Evolutionary conservation across 1,140 invertebrate species (phyloP).

Genomic region (Drosophila takahashii): DNA sequence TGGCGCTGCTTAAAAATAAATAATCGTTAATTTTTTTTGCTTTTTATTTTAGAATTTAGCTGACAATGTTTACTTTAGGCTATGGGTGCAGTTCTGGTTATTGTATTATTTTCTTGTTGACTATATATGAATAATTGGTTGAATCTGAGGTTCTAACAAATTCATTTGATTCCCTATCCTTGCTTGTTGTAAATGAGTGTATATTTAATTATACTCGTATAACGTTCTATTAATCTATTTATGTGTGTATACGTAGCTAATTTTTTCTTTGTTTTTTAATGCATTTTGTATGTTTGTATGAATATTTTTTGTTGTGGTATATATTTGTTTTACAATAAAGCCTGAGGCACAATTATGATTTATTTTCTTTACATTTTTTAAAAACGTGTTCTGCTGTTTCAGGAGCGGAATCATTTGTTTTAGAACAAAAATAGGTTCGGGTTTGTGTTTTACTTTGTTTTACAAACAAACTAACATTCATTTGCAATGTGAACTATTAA

Average conservation of each 20-base stretch:
- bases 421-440: constrained; percentile 37
- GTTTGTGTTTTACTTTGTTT: constrained; percentile 68
- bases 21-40: constrained; percentile 7
- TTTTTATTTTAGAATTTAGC: constrained; percentile 27
- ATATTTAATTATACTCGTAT: constrained; percentile 69
- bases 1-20: constrained; percentile 33
- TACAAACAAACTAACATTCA: constrained; percentile 69
- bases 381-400: constrained; percentile 7
- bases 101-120: constrained; percentile 34
- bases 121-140: constrained; percentile 33
- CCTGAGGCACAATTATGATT: constrained; percentile 80
- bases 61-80: constrained; percentile 40
- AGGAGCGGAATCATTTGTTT: constrained; percentile 12
- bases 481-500: constrained; percentile 28
- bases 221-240: constrained; percentile 63
- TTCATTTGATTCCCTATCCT: constrained; percentile 66
- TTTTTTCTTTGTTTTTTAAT: constrained; percentile 34
- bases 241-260: constrained; percentile 54
- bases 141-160: constrained; percentile 58
- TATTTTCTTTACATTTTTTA: constrained; percentile 46
- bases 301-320: constrained; percentile 50
- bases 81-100: constrained; percentile 32
- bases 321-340: constrained; percentile 82
- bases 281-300: constrained; percentile 62
- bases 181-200: constrained; percentile 74